Evolutionary conservation across 1,140 invertebrate genomes (phyloP), one percentile per base, ranked within the genome.

Genomic region (Thalassaphorura encarpata): DNA sequence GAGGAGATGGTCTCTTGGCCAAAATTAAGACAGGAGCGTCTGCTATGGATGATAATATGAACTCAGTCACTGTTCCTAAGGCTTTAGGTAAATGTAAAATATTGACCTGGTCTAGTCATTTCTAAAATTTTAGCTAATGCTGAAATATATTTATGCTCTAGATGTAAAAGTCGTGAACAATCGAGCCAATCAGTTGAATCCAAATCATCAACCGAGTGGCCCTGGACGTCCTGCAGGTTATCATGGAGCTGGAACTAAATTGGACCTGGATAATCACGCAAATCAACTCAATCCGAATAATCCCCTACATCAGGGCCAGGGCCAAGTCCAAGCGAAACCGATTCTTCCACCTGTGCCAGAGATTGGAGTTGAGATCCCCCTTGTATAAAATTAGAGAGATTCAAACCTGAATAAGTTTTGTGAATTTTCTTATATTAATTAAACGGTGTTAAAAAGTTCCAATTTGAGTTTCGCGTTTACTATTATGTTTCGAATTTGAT

Each of bases 251-350:
- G 60, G 33, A 19, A 55, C 50, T 0, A 60, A 56, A 19, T 1
- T 43, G 2, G 63, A 62, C 45, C 26, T 64, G 11, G 45, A 64
- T 29, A 64, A 64, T 45, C 60, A 57, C 42, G 36, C 52, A 2
- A 60, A 62, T 19, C 63, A 64, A 40, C 26, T 53, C 41, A 64
- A 64, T 28, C 56, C 60, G 15, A 62, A 64, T 26, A 56, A 64
- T 26, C 52, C 45, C n/a, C n/a, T n/a, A n/a, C n/a, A n/a, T n/a
- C n/a, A n/a, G n/a, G n/a, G n/a, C n/a, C n/a, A n/a, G n/a, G n/a
- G n/a, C n/a, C n/a, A n/a, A n/a, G n/a, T n/a, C n/a, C n/a, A n/a
- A n/a, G n/a, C n/a, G n/a, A n/a, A n/a, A n/a, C n/a, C n/a, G n/a
- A n/a, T n/a, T n/a, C n/a, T n/a, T n/a, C n/a, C n/a, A n/a, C n/a